Base-by-base conservation (phyloP, 2,113 vertebrate genomes). In the Hippocampus zosterae region DNA sequence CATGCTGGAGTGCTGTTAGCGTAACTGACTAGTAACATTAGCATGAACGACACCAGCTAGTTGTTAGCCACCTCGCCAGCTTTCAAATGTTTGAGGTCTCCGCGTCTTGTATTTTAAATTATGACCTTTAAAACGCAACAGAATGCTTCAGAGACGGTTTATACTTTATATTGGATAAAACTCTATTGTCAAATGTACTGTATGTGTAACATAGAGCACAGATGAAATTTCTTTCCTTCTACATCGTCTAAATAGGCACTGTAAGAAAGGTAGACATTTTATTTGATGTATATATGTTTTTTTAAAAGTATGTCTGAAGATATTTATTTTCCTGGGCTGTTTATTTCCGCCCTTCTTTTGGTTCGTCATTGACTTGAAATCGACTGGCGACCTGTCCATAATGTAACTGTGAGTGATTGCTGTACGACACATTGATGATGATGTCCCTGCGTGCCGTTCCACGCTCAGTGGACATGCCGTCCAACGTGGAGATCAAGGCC, bases 401-500 rank as follows among this genome's bases (percentile, higher is more conserved):
- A 15, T 7, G 12, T 12, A 56, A 25, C 10, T 53, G n/a, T 2
- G 50, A 53, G 18, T 53, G 15, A 21, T 21, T 18, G 16, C 33
- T 18, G 13, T 50, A 19, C 16, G 53, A 25, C n/a, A 25, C 18
- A 8, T 16, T 57, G 5, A 7, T 16, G 56, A 59, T 29, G 25
- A 27, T 13, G 25, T 59, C 23, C 15, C 15, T 13, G 12, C 25
- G 25, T 66, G 41, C 67, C 78, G 59, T 81, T 68, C 78, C 73
- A 29, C 52, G 71, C 71, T 75, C 80, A 81, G 73, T 56, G 68
- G 65, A 1, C 67, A 94, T 94, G 93, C 91, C 80, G 1, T 92
- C 92, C 5, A 95, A 94, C 53, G 92, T 94, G 76, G 94, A 94
- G 79, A 89, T 94, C 72, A 94, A 95, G 74, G 94, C 93, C 1